Conservation (phyloP, 1,140 invertebrate genomes). For the Ooceraea biroi region DNA sequence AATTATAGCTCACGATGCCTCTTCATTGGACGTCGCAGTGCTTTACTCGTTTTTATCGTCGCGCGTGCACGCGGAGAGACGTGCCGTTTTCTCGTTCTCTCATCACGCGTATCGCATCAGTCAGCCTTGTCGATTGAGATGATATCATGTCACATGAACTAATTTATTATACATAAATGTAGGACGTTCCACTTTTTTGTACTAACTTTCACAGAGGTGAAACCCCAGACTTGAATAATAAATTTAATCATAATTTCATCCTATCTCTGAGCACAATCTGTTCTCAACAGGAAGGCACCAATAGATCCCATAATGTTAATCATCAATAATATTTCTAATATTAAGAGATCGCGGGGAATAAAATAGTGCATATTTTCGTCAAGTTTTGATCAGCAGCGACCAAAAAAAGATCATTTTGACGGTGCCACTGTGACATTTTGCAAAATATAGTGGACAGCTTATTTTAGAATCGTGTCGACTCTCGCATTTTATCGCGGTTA, state of each 20-base stretch:
- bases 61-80: background rate
- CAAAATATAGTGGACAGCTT: background rate
- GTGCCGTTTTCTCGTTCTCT: slow-evolving; percentile 3
- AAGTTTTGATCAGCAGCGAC: no score
- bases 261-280: no score
- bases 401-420: background rate
- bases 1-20: slow-evolving; percentile 16
- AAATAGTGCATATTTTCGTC: no score
- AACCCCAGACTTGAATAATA: no score
- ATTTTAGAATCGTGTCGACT: background rate
- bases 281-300: no score
- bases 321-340: no score
- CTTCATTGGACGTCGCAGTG: background rate
- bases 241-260: no score
- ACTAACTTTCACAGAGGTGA: background rate
- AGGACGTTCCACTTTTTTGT: background rate
- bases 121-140: background rate
- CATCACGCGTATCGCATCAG: background rate
- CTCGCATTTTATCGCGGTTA: slow-evolving; percentile 36
- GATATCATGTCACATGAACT: background rate
- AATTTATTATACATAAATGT: background rate
- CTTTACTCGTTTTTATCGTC: slow-evolving; percentile 8
- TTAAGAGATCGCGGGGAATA: no score
- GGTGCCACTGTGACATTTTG: background rate
- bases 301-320: no score